These are phyloP conservation scores for Dynastes tityus DNA, from an alignment of 2,888 invertebrate species.

Conservation along the genomic window DNA sequence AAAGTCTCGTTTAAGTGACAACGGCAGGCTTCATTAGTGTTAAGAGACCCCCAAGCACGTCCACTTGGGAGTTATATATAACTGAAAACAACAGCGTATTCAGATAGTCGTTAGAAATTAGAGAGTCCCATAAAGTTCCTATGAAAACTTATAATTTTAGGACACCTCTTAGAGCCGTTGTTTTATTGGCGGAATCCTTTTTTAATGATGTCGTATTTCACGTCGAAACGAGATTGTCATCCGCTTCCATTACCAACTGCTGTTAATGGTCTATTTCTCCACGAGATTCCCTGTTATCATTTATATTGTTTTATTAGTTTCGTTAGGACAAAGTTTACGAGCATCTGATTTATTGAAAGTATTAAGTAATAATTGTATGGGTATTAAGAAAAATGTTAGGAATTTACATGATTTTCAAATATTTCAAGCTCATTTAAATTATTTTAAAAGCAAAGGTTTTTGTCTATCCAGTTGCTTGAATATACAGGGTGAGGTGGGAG, in stretches of 20 bases:
- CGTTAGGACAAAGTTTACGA: conserved; percentile 14
- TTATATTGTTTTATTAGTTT: conserved; percentile 8
- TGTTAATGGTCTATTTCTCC: conserved; percentile 19
- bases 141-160: conserved; percentile 13
- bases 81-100: conserved; percentile 11
- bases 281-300: too few relatives aligned
- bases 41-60: background rate
- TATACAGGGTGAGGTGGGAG: too few relatives aligned
- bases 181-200: conserved; percentile 1
- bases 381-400: too few relatives aligned
- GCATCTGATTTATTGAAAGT: background rate
- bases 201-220: conserved; percentile 20
- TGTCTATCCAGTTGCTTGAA: too few relatives aligned
- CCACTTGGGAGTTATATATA: background rate
- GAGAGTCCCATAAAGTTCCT: conserved; percentile 10
- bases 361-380: too few relatives aligned
- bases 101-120: conserved; percentile 17
- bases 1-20: conserved; percentile 9
- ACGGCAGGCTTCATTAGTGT: background rate
- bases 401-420: too few relatives aligned
- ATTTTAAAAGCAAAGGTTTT: too few relatives aligned
- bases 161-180: conserved; percentile 2
- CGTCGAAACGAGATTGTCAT: conserved; percentile 16
- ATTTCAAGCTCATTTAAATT: too few relatives aligned
- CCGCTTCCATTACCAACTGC: conserved; percentile 21